phyloP scores from a whole-genome alignment of 2,113 vertebrate species.

The Caranx ignobilis region DNA sequence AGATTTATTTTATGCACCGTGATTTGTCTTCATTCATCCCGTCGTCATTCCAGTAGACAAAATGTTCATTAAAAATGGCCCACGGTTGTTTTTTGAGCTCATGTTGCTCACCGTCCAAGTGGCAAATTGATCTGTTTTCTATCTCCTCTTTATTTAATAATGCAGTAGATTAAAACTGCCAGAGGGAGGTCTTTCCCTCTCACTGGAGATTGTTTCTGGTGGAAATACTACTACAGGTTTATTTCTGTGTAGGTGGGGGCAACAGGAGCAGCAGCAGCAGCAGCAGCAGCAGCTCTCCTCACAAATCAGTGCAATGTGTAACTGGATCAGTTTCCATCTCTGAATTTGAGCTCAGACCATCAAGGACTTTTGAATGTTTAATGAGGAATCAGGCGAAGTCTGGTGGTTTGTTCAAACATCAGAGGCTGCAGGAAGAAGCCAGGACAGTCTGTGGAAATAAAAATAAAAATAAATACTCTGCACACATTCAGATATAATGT shows the following conservation, averaged over 20 bases:
- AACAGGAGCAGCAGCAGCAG: background rate
- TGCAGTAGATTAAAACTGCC: conserved; percentile 63
- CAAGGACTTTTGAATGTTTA: background rate
- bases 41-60: conserved; percentile 32
- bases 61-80: conserved; percentile 65
- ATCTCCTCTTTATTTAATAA: conserved; percentile 72
- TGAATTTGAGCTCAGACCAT: background rate
- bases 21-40: conserved; percentile 52
- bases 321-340: background rate
- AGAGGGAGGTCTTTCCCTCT: conserved; percentile 40
- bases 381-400: background rate
- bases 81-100: conserved; percentile 45
- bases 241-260: conserved; percentile 36
- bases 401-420: background rate
- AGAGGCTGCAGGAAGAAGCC: background rate
- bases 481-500: background rate
- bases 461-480: background rate
- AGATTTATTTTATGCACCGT: background rate
- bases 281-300: background rate
- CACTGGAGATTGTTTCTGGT: conserved; percentile 41
- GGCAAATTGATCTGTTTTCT: conserved; percentile 69
- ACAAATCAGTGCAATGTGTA: background rate
- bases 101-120: conserved; percentile 61
- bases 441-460: background rate
- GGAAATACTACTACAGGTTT: conserved; percentile 26